phyloP scores from a whole-genome alignment of 2,888 invertebrate species.

The Scaptomyza parva region DNA sequence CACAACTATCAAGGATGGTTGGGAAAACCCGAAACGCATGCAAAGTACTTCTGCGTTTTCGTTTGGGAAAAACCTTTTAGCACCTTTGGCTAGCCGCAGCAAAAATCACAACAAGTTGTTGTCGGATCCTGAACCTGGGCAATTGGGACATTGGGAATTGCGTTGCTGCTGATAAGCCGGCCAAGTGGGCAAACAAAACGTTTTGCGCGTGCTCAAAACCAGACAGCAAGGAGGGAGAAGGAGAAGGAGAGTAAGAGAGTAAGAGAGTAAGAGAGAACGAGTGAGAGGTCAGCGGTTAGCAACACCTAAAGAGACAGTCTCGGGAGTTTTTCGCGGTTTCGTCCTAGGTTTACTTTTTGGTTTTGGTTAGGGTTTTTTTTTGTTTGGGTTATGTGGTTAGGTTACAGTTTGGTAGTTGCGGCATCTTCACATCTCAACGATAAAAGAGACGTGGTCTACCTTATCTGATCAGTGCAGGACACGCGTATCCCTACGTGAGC shows the following conservation, averaged over 20 bases:
- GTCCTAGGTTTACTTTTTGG: conserved; percentile 42
- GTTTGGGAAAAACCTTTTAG: conserved; percentile 77
- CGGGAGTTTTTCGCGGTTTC: conserved; percentile 49
- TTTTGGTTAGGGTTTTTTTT: conserved; percentile 39
- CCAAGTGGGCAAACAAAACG: conserved; percentile 61
- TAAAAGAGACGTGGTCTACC: conserved; percentile 35
- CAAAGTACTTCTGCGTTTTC: conserved; percentile 23
- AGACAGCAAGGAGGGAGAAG: neutral
- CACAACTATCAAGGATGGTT: conserved; percentile 8
- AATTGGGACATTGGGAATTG: conserved; percentile 35
- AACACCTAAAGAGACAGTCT: conserved; percentile 29
- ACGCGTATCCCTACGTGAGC: conserved; percentile 38
- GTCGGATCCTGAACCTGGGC: conserved; percentile 23
- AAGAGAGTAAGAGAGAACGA: neutral
- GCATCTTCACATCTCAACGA: conserved; percentile 65
- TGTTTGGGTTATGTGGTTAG: conserved; percentile 24
- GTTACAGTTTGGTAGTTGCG: conserved; percentile 49
- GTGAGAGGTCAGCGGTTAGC: conserved; percentile 28
- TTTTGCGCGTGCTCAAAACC: conserved; percentile 45
- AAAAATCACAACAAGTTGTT: conserved; percentile 76
- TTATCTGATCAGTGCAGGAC: conserved; percentile 69
- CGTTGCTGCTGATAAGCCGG: conserved; percentile 46
- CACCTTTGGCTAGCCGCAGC: conserved; percentile 59
- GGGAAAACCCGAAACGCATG: conserved; percentile 32
- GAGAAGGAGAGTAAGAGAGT: neutral